These are phyloP conservation scores for Rhea americana DNA, from an alignment of 2,113 vertebrate genomes.

Conservation along the genomic window DNA sequence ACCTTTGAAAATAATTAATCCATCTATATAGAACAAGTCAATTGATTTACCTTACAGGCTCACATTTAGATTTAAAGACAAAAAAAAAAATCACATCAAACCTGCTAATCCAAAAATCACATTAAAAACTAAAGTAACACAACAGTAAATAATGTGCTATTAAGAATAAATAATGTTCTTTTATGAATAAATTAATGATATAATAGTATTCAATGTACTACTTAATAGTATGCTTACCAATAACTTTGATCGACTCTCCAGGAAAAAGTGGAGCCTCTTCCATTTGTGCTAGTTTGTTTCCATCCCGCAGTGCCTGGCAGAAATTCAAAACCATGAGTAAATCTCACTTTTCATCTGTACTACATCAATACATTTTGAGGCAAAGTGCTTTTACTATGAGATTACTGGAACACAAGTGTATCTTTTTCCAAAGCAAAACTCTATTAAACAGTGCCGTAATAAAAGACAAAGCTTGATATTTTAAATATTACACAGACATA, in stretches of 20 bases:
- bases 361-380: background rate
- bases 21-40: background rate
- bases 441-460: background rate
- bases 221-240: constrained; percentile 77
- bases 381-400: constrained; percentile 52
- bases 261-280: constrained; percentile 92
- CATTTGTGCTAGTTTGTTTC: constrained; percentile 83
- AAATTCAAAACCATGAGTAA: constrained; percentile 67
- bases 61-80: background rate
- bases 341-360: constrained; percentile 58
- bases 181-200: background rate
- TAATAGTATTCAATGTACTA: background rate
- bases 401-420: constrained; percentile 47
- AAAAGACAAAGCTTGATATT: background rate
- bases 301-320: constrained; percentile 84
- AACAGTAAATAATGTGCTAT: background rate
- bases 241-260: constrained; percentile 89
- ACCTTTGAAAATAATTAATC: background rate
- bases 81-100: constrained; percentile 9
- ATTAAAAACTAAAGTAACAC: background rate
- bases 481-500: background rate
- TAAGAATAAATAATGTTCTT: background rate
- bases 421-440: constrained; percentile 50
- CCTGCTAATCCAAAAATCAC: background rate
- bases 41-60: background rate